Percentiles rank a stretch among this genome's conserved stretches.
Conservation (phyloP, 1,140 invertebrate genomes). For the Aphidius gifuensis region DNA sequence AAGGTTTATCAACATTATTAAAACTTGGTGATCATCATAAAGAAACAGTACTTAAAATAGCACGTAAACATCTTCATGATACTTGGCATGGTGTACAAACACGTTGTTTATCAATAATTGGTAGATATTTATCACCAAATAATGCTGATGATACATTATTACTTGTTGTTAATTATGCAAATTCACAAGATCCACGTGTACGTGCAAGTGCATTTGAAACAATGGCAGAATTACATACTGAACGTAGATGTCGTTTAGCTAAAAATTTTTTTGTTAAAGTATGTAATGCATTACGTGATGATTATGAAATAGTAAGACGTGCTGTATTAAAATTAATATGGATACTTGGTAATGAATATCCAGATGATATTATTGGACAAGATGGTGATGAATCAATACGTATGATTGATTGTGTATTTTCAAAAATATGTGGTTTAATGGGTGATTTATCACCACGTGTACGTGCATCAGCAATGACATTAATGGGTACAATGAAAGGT, state of each 20-base stretch:
- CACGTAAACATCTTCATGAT: slow-evolving; percentile 48
- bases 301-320: slow-evolving; percentile 90
- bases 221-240: slow-evolving; percentile 73
- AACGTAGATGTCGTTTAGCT: slow-evolving; percentile 74
- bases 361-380: slow-evolving; percentile 71
- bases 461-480: slow-evolving; percentile 72
- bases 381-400: slow-evolving; percentile 73
- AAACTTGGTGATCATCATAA: slow-evolving; percentile 59
- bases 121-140: slow-evolving; percentile 44
- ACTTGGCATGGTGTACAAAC: slow-evolving; percentile 54
- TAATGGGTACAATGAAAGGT: slow-evolving; percentile 80
- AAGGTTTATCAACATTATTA: slow-evolving; percentile 69
- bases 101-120: slow-evolving; percentile 51
- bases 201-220: slow-evolving; percentile 82
- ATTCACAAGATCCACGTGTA: slow-evolving; percentile 87
- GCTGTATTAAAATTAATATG: slow-evolving; percentile 83
- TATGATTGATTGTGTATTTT: slow-evolving; percentile 95
- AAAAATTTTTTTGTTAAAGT: slow-evolving; percentile 78
- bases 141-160: slow-evolving; percentile 54
- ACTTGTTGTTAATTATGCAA: slow-evolving; percentile 75
- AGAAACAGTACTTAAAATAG: slow-evolving; percentile 43
- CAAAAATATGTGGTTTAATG: slow-evolving; percentile 88
- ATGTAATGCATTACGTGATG: slow-evolving; percentile 81
- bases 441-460: slow-evolving; percentile 90
- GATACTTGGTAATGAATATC: slow-evolving; percentile 80